These are phyloP conservation scores for Heterocephalus glaber DNA, from an alignment of 2,113 vertebrate genomes.

Conservation along the genomic window DNA sequence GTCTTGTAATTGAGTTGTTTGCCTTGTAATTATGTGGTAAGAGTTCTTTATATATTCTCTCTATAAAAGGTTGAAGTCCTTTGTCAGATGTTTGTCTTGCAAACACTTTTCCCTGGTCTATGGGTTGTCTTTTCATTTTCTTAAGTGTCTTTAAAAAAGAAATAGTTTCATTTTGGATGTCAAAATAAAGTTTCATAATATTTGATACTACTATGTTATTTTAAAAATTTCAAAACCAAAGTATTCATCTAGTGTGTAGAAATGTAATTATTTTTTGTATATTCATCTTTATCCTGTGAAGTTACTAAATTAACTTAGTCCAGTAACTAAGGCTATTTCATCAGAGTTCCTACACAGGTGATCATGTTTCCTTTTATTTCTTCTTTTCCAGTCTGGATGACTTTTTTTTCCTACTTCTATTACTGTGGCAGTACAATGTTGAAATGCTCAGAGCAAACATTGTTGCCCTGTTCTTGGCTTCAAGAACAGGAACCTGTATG, in stretches of 20 bases:
- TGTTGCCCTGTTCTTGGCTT: not conserved
- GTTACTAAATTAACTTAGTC: not conserved
- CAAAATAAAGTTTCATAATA: not conserved
- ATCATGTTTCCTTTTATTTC: not conserved
- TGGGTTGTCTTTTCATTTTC: not conserved
- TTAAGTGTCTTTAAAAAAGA: not conserved
- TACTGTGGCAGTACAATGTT: not conserved
- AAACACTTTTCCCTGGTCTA: not conserved
- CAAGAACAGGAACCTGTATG: too few species aligned
- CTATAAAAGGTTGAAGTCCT: not conserved
- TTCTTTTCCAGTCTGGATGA: not conserved
- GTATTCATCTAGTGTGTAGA: not conserved
- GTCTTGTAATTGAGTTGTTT: not conserved
- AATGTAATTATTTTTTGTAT: not conserved
- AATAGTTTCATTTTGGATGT: not conserved
- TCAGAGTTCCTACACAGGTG: not conserved
- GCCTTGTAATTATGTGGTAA: not conserved
- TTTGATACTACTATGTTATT: not conserved
- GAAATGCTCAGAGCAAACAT: not conserved
- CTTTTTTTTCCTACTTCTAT: not conserved
- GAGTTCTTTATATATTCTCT: not conserved
- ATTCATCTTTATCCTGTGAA: conserved; percentile 9
- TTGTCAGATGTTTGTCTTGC: not conserved
- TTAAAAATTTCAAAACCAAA: not conserved
- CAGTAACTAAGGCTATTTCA: not conserved